Percentiles rank a stretch among this genome's conserved stretches.
Evolutionary conservation across 2,797 vertebrate genomes (phyloP).

Genomic region (Spizella passerina): DNA sequence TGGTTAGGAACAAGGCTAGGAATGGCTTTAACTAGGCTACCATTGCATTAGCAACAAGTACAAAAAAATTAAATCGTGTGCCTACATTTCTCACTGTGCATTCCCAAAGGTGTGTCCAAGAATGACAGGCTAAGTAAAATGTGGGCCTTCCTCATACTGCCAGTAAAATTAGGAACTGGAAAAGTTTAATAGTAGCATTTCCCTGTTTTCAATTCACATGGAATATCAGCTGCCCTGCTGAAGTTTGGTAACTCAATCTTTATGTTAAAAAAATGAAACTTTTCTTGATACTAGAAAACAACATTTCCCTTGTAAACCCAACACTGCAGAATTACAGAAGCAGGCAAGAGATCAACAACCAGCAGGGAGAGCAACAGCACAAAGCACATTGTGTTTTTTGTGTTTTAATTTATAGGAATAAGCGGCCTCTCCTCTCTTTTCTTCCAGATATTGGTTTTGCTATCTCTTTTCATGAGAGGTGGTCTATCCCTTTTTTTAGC

Average conservation of each 20-base stretch:
- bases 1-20: not conserved
- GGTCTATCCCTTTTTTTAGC: conserved; percentile 68
- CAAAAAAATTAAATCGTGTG: not conserved
- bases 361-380: conserved; percentile 22
- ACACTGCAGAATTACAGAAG: conserved; percentile 56
- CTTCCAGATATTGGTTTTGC: conserved; percentile 86
- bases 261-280: not conserved
- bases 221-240: conserved; percentile 16
- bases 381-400: conserved; percentile 7
- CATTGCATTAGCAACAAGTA: not conserved
- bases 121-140: conserved; percentile 3
- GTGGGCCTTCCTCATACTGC: not conserved
- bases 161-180: not conserved
- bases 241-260: not conserved
- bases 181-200: not conserved
- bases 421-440: conserved; percentile 87
- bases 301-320: conserved; percentile 33
- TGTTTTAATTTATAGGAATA: conserved; percentile 79
- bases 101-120: not conserved
- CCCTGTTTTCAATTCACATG: conserved; percentile 1
- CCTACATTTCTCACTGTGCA: conserved; percentile 1
- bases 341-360: conserved; percentile 28
- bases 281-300: conserved; percentile 32
- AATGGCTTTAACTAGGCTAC: conserved; percentile 3
- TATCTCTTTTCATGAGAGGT: conserved; percentile 77